Conservation (phyloP, 2,888 invertebrate species). For the Macrophya alboannulata region DNA sequence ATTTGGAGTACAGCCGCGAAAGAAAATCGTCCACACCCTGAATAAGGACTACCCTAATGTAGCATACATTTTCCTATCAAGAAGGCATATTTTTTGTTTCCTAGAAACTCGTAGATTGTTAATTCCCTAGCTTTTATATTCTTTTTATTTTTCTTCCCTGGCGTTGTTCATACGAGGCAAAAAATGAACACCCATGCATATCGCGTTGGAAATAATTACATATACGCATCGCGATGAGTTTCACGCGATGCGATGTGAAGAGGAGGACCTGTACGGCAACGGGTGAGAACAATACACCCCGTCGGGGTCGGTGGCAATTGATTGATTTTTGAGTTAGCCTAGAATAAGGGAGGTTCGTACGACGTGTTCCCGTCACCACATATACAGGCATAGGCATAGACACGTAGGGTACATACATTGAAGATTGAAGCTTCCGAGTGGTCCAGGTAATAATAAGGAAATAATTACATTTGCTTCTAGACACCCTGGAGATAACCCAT, state of each 20-base stretch:
- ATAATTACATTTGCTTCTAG: slow-evolving; percentile 80
- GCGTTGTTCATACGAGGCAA: neutral
- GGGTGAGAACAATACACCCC: neutral
- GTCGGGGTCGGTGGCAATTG: slow-evolving; percentile 10
- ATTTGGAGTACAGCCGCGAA: too few relatives aligned
- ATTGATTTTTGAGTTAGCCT: slow-evolving; percentile 33
- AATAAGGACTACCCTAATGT: too few relatives aligned
- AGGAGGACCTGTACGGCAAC: neutral
- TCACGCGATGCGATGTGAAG: neutral
- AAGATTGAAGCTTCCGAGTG: slow-evolving; percentile 48
- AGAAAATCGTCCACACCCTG: too few relatives aligned
- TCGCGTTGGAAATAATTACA: neutral
- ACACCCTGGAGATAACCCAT: slow-evolving; percentile 97
- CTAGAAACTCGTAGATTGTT: neutral
- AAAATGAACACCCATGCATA: neutral
- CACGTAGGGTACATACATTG: neutral
- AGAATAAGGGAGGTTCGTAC: neutral
- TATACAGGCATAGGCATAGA: neutral
- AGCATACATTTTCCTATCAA: neutral
- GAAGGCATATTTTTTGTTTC: neutral
- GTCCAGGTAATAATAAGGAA: slow-evolving; percentile 46
- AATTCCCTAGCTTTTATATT: neutral
- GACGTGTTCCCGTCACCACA: slow-evolving; percentile 18
- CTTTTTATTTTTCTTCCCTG: neutral
- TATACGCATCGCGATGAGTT: neutral